A percentile compares a stretch with the other conserved stretches of the same genome.
These are phyloP conservation scores for Decapterus maruadsi DNA, from an alignment of 2,797 vertebrate species.

Conservation along the genomic window DNA sequence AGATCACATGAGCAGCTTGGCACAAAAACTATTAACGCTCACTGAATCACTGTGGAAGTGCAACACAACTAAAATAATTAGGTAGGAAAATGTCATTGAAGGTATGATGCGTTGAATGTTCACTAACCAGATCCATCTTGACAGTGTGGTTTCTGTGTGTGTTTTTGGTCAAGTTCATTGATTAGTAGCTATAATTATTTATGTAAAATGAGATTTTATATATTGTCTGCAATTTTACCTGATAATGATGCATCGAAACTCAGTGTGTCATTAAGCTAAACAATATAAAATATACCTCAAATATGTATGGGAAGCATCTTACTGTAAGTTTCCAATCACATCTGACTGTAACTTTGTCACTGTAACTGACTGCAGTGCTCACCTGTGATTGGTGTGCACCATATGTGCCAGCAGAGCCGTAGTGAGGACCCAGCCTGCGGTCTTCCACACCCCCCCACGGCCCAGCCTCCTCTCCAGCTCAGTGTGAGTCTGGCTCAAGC, in stretches of 20 bases:
- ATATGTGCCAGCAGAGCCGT: slow-evolving; percentile 85
- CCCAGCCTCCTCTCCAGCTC: slow-evolving; percentile 78
- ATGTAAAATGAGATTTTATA: slow-evolving; percentile 41
- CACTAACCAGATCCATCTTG: background rate
- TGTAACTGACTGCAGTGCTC: slow-evolving; percentile 42
- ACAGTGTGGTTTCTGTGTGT: background rate
- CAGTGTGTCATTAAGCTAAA: slow-evolving; percentile 1
- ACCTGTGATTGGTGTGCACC: slow-evolving; percentile 92
- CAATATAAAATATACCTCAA: background rate
- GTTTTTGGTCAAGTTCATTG: background rate
- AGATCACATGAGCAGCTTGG: background rate
- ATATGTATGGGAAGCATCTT: background rate
- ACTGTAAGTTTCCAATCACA: slow-evolving; percentile 2
- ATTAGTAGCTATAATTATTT: slow-evolving; percentile 39
- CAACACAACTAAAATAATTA: slow-evolving; percentile 42
- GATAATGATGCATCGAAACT: slow-evolving; percentile 1
- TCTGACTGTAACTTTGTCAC: slow-evolving; percentile 3
- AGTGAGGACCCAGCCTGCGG: slow-evolving; percentile 89
- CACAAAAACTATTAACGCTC: slow-evolving; percentile 41
- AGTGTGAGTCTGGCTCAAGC: slow-evolving; percentile 80
- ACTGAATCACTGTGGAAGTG: slow-evolving; percentile 38
- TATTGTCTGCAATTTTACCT: slow-evolving; percentile 45
- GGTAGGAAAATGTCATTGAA: background rate
- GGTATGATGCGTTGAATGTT: background rate
- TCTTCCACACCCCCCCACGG: slow-evolving; percentile 71